Evolutionary conservation across 2,888 invertebrate genomes (phyloP).

Genomic region (Mythimna lalbum): DNA sequence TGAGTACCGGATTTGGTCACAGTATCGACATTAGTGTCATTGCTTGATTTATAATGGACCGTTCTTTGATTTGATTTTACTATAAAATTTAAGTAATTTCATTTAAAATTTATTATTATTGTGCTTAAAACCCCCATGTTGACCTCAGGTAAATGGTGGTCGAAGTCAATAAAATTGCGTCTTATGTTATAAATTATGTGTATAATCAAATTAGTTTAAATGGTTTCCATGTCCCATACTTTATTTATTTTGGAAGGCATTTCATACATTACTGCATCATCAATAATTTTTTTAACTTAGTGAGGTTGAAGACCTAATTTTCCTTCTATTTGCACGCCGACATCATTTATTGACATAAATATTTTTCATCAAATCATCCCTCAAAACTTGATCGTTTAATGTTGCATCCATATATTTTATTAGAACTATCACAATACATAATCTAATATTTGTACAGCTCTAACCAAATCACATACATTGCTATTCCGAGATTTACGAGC

Average conservation of each 20-base stretch:
- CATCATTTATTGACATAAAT: too few relatives aligned
- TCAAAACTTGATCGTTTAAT: not conserved
- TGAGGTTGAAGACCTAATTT: not conserved
- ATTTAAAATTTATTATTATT: conserved; percentile 69
- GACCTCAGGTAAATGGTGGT: conserved; percentile 41
- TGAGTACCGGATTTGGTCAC: conserved; percentile 79
- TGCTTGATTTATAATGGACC: conserved; percentile 79
- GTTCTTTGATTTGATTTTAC: conserved; percentile 67
- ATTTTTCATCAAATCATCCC: too few relatives aligned
- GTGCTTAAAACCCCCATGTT: conserved; percentile 50
- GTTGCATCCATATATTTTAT: conserved; percentile 11
- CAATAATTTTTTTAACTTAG: not conserved
- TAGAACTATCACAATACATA: conserved; percentile 15
- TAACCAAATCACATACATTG: conserved; percentile 76
- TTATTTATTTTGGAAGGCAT: conserved; percentile 17
- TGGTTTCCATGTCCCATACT: conserved; percentile 38
- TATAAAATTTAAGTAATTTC: conserved; percentile 60
- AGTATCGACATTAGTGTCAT: conserved; percentile 80
- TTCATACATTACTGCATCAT: not conserved
- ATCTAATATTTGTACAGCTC: conserved; percentile 70
- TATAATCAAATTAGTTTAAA: conserved; percentile 47
- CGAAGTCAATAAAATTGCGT: conserved; percentile 43
- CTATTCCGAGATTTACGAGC: conserved; percentile 86
- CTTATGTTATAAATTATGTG: conserved; percentile 43
- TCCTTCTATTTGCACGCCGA: not conserved